Conservation (phyloP, 2,888 invertebrate genomes). For the Nysson spinosus region DNA sequence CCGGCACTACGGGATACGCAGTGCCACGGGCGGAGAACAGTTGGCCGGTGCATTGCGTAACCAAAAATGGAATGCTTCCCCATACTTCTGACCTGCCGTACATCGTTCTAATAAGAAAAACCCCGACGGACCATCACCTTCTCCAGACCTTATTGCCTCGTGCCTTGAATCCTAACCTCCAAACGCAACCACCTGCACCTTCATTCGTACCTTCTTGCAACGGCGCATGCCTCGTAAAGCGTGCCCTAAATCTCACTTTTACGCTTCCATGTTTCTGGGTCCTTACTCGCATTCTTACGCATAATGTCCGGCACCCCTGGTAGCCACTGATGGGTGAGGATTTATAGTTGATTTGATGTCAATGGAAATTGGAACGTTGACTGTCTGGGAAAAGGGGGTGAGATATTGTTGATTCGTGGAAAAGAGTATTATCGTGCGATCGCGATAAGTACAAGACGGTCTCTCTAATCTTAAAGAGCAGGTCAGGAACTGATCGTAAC, state of each 20-base stretch:
- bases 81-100: constrained; percentile 28
- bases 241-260: too few species aligned
- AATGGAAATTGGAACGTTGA: too few species aligned
- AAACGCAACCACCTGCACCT: constrained; percentile 34
- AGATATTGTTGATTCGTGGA: too few species aligned
- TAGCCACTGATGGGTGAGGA: too few species aligned
- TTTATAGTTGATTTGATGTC: too few species aligned
- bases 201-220: neutral
- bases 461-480: constrained; percentile 5
- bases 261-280: too few species aligned
- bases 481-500: constrained; percentile 27
- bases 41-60: constrained; percentile 35
- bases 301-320: too few species aligned
- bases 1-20: constrained; percentile 1
- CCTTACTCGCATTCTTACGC: too few species aligned
- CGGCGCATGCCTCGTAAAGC: constrained; percentile 16
- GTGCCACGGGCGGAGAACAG: constrained; percentile 18
- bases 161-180: constrained; percentile 5
- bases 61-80: constrained; percentile 4
- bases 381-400: too few species aligned
- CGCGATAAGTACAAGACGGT: neutral
- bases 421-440: neutral
- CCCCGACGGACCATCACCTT: constrained; percentile 2
- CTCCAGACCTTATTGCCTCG: constrained; percentile 14
- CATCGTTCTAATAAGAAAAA: neutral